A percentile compares a stretch with the other conserved stretches of the same genome.
phyloP scores from a whole-genome alignment of 2,113 vertebrate species.

The Syrrhaptes paradoxus region DNA sequence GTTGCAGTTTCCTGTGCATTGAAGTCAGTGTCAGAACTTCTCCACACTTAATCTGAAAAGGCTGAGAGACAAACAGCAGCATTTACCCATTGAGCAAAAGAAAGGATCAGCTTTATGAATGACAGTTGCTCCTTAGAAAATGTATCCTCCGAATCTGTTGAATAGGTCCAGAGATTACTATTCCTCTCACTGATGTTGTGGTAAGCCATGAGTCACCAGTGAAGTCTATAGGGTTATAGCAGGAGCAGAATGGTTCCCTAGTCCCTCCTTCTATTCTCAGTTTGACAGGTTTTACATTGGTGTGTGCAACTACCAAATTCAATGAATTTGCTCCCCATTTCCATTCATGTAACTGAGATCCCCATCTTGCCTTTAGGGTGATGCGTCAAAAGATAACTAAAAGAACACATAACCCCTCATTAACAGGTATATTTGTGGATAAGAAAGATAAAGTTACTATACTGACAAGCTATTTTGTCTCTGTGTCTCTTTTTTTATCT shows the following conservation, averaged over 20 bases:
- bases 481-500: neutral
- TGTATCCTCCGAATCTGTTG: neutral
- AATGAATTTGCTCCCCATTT: neutral
- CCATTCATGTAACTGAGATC: neutral
- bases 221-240: neutral
- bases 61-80: neutral
- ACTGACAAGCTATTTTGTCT: neutral
- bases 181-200: neutral
- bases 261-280: neutral
- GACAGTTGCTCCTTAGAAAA: neutral
- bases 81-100: neutral
- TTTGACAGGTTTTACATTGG: neutral
- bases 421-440: neutral
- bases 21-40: neutral
- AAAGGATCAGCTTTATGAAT: neutral
- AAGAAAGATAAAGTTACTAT: neutral
- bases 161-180: neutral
- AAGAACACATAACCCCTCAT: neutral
- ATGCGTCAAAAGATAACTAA: slow-evolving; percentile 17
- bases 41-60: neutral
- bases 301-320: neutral
- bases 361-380: neutral
- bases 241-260: neutral
- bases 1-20: neutral
- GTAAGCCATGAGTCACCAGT: neutral